Evolutionary conservation across 2,888 invertebrate genomes (phyloP).

Genomic region (Nasonia oneida): DNA sequence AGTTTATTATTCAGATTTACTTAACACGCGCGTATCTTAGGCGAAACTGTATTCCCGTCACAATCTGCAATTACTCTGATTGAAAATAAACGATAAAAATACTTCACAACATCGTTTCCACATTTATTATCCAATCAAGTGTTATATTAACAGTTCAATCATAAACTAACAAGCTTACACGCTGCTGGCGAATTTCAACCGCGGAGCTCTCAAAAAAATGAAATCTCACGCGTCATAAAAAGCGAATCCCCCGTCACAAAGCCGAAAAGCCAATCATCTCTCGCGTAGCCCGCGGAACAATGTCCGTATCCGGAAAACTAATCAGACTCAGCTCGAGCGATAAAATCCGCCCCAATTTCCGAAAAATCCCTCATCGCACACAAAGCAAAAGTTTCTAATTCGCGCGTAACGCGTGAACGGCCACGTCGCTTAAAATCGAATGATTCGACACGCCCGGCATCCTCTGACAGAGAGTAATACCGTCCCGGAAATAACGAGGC

Average conservation of each 20-base stretch:
- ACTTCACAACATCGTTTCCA: constrained; percentile 2
- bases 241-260: no score
- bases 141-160: constrained; percentile 54
- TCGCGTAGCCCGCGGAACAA: neutral
- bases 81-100: constrained; percentile 50
- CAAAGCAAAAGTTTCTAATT: constrained; percentile 40
- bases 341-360: constrained; percentile 35
- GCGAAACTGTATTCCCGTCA: neutral
- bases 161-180: constrained; percentile 50
- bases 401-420: constrained; percentile 32
- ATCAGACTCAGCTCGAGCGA: neutral
- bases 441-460: constrained; percentile 62
- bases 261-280: no score
- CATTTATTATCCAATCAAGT: constrained; percentile 33
- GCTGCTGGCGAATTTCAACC: neutral
- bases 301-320: neutral
- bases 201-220: neutral
- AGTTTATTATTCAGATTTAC: no score
- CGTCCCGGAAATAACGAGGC: constrained; percentile 70
- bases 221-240: neutral
- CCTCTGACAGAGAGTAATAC: constrained; percentile 66
- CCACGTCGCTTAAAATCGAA: constrained; percentile 21
- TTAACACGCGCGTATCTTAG: no score
- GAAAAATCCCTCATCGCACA: neutral
- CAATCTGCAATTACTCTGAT: constrained; percentile 12